These are phyloP conservation scores for Silvanus unidentatus DNA, from an alignment of 2,888 invertebrate genomes.

Conservation along the genomic window DNA sequence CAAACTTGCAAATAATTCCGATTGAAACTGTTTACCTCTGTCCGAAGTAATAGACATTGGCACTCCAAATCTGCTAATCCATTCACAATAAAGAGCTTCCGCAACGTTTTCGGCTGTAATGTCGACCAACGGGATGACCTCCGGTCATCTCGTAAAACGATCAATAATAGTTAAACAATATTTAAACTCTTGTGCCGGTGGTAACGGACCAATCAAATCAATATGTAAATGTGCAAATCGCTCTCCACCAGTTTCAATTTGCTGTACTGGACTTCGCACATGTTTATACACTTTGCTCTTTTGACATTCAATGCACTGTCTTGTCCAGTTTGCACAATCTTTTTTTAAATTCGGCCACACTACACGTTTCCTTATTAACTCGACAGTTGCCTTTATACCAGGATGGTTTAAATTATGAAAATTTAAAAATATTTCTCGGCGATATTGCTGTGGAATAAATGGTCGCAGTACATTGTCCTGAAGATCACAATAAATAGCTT, in stretches of 20 bases:
- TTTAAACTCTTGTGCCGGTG: conserved; percentile 6
- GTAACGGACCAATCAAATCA: conserved; percentile 19
- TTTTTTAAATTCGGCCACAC: conserved; percentile 13
- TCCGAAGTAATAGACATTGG: conserved; percentile 9
- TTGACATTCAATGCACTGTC: conserved; percentile 1
- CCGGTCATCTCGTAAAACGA: conserved; percentile 17
- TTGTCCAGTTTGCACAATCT: conserved; percentile 29
- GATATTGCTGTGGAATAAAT: conserved; percentile 2
- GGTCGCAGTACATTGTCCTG: background rate
- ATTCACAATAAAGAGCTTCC: background rate
- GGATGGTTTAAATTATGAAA: conserved; percentile 30
- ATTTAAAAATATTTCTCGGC: conserved; percentile 10
- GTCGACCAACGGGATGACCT: conserved; percentile 12
- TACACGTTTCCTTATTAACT: conserved; percentile 30
- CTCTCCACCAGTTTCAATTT: background rate
- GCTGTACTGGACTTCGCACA: background rate
- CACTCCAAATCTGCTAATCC: conserved; percentile 10
- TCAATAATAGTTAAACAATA: conserved; percentile 18
- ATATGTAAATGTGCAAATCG: conserved; percentile 10
- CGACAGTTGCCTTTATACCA: conserved; percentile 23
- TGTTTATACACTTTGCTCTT: background rate
- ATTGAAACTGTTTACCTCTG: conserved; percentile 1
- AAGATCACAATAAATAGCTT: background rate
- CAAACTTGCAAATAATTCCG: conserved; percentile 2
- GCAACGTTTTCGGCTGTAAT: background rate